These are phyloP conservation scores for Megatriorchis doriae DNA, from an alignment of 2,113 vertebrate genomes.

Conservation along the genomic window DNA sequence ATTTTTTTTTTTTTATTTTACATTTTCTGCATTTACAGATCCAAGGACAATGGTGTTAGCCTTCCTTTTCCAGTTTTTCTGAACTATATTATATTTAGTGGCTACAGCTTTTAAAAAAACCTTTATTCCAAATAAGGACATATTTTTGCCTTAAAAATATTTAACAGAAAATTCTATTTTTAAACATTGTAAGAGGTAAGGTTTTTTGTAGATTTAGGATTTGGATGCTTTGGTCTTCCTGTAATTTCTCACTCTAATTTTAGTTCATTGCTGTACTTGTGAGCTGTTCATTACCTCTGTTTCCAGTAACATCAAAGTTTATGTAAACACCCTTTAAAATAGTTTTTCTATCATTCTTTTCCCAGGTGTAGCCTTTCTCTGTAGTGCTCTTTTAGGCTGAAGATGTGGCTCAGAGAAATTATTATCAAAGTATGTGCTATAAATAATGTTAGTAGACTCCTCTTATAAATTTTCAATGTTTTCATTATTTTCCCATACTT, in stretches of 20 bases:
- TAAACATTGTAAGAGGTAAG: not conserved
- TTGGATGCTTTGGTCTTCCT: not conserved
- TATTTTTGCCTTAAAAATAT: not conserved
- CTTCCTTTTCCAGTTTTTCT: not conserved
- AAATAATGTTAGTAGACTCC: not conserved
- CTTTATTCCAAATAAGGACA: not conserved
- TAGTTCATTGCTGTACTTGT: not conserved
- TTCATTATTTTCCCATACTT: not conserved
- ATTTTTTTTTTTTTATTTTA: not conserved
- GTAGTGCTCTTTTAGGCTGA: not conserved
- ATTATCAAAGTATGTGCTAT: not conserved
- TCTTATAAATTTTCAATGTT: not conserved
- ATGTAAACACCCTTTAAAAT: not conserved
- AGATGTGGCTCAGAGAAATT: not conserved
- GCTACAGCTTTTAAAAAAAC: not conserved
- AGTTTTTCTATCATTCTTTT: not conserved
- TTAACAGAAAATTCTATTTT: not conserved
- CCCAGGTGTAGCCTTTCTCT: not conserved
- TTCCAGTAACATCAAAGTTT: not conserved
- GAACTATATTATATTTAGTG: not conserved
- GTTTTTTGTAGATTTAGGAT: not conserved
- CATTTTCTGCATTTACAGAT: not conserved
- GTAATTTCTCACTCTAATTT: not conserved
- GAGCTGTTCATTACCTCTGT: not conserved
- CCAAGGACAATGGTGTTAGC: not conserved